These are phyloP conservation scores for Thunnus maccoyii DNA, from an alignment of 2,113 vertebrate genomes.

Conservation along the genomic window DNA sequence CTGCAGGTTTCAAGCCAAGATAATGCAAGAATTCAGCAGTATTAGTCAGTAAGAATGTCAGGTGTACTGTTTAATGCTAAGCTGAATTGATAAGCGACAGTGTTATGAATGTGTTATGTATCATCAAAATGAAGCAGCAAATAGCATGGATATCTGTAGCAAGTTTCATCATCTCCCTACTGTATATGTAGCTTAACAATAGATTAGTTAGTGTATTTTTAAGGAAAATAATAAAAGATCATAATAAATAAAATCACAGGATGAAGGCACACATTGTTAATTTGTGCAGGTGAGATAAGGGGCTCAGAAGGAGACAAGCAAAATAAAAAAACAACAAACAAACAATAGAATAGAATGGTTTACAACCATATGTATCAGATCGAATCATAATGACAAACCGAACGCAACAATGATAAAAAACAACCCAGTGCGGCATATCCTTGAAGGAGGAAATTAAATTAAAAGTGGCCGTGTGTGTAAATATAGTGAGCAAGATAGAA, in stretches of 20 bases:
- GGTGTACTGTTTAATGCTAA: neutral
- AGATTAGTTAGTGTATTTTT: slow-evolving; percentile 13
- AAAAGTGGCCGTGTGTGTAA: neutral
- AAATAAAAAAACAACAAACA: neutral
- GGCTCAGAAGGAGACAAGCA: slow-evolving; percentile 2
- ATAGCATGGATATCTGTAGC: neutral
- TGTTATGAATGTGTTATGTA: neutral
- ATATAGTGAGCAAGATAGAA: neutral
- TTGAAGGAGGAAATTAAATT: slow-evolving; percentile 18
- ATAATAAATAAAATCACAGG: neutral
- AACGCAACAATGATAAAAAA: neutral
- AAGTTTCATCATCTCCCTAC: neutral
- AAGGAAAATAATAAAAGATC: neutral
- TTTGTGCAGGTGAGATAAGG: slow-evolving; percentile 7
- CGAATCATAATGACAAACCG: slow-evolving; percentile 17
- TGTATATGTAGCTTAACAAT: neutral
- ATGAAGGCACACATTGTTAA: slow-evolving; percentile 14
- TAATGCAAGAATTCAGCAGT: neutral
- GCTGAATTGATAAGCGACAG: neutral
- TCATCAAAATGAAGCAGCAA: neutral
- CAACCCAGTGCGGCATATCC: neutral
- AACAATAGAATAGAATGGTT: neutral
- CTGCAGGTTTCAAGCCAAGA: neutral
- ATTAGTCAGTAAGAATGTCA: neutral
- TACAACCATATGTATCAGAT: neutral